Evolutionary conservation across 2,888 invertebrate species (phyloP), one percentile per base, ranked within the genome.

Genomic region (Parochlus steinenii): DNA sequence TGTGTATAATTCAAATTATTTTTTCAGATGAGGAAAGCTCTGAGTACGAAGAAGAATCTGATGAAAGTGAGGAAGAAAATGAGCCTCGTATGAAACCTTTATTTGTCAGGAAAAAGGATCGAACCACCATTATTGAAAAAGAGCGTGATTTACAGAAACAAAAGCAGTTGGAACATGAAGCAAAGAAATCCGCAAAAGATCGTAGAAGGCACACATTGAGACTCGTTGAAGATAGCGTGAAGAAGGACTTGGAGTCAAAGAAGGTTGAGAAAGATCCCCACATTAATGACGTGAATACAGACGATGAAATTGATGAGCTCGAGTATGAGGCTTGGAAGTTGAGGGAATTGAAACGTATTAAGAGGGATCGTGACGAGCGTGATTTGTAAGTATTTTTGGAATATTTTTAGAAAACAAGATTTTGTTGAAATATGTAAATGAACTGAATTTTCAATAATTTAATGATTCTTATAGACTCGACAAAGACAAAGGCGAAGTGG

Each of bases 291-390:
- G 81, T 90, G 2, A 82, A 82, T 49, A 90, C 89, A 0, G 90
- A 90, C 44, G 92, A 93, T 53, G 95, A 95, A 51, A 90, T 90
- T 50, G 90, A 92, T 48, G 93, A 95, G 54, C 71, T 90, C 6
- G 92, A 90, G 50, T 98, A 97, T 49, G 97, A 98, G 56, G 74
- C 85, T 1, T 99, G 98, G 98, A 98, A 99, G 58, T 60, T 97
- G 19, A 68, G 98, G 14, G 98, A 99, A 62, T 65, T 99, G 53
- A 92, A 90, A 54, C 66, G 98, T 30, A 79, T 98, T 44, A 98
- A 98, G 57, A 71, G 97, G 2, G 93, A 97, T 55, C 74, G 93
- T 42, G 97, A 98, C 47, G 92, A 95, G 59, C 65, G 87, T 47
- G 95, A 95, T 62, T 72, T 74, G 82, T 86, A 63, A 65, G 80